phyloP scores from a whole-genome alignment of 2,797 vertebrate genomes.

The Dicrostonyx torquatus region DNA sequence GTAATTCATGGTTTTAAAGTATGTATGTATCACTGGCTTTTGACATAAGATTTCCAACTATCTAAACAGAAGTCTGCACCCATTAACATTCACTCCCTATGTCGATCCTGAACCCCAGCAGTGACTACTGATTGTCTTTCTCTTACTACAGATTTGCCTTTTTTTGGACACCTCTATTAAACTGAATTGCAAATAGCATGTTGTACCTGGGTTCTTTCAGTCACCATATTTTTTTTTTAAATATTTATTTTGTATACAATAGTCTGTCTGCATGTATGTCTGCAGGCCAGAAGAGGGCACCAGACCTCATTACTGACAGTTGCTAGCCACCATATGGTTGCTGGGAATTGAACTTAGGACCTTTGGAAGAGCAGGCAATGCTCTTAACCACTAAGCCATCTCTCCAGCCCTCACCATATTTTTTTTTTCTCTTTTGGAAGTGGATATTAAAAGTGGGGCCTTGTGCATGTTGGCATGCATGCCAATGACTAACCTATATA shows the following conservation, averaged over 20 bases:
- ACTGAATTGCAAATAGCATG: not conserved
- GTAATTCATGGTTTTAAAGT: not conserved
- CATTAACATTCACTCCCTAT: not conserved
- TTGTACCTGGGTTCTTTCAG: not conserved
- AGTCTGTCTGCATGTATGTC: too few species aligned
- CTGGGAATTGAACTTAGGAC: too few species aligned
- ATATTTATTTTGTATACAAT: too few species aligned
- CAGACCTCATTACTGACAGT: too few species aligned
- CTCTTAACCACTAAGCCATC: too few species aligned
- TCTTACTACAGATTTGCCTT: not conserved
- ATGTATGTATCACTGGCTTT: conserved; percentile 46
- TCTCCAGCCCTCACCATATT: not conserved
- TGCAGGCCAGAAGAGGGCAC: too few species aligned
- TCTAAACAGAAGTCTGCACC: not conserved
- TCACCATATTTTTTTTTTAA: not conserved
- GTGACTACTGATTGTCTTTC: conserved; percentile 23
- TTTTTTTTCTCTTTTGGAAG: not conserved
- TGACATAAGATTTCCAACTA: not conserved
- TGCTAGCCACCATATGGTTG: too few species aligned
- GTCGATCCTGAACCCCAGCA: not conserved
- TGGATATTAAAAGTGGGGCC: not conserved
- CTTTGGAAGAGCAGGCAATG: too few species aligned
- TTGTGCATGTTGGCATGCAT: not conserved
- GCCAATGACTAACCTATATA: not conserved
- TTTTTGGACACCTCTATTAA: conserved; percentile 40